These are phyloP conservation scores for Chaenogobius annularis DNA, from an alignment of 2,113 vertebrate species.

Conservation along the genomic window DNA sequence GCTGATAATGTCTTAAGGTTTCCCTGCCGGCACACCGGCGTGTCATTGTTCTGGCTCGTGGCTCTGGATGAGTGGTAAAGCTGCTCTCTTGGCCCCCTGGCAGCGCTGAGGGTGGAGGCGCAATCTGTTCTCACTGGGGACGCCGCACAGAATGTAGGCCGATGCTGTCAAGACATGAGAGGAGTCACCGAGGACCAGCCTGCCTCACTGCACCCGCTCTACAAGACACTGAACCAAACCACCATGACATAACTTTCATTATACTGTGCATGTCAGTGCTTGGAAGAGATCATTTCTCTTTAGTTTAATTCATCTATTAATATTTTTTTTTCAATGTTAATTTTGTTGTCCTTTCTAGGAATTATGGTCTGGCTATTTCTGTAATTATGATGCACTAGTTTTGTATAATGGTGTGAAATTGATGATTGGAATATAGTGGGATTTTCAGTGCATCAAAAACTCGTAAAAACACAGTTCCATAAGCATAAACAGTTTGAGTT, in stretches of 20 bases:
- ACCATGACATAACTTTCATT: conserved; percentile 29
- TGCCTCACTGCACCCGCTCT: conserved; percentile 20
- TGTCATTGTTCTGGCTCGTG: conserved; percentile 23
- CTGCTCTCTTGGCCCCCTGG: conserved; percentile 30
- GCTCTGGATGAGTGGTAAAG: conserved; percentile 26
- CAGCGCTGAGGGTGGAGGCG: conserved; percentile 29
- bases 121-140: conserved; percentile 41
- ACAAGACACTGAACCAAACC: conserved; percentile 23
- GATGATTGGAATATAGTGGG: too few relatives aligned
- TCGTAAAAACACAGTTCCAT: too few relatives aligned
- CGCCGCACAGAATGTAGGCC: conserved; percentile 33
- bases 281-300: too few relatives aligned
- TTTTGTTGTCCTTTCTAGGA: too few relatives aligned
- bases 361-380: too few relatives aligned
- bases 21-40: not conserved
- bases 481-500: too few relatives aligned
- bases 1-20: not conserved
- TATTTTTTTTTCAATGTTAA: too few relatives aligned
- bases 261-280: not conserved
- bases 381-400: too few relatives aligned
- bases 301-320: too few relatives aligned
- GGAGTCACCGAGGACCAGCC: conserved; percentile 16
- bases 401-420: too few relatives aligned
- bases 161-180: conserved; percentile 30
- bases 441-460: too few relatives aligned